Percentiles rank a stretch among this genome's conserved stretches.
Conservation (phyloP, 2,113 vertebrate species). For the Setophaga coronata region DNA sequence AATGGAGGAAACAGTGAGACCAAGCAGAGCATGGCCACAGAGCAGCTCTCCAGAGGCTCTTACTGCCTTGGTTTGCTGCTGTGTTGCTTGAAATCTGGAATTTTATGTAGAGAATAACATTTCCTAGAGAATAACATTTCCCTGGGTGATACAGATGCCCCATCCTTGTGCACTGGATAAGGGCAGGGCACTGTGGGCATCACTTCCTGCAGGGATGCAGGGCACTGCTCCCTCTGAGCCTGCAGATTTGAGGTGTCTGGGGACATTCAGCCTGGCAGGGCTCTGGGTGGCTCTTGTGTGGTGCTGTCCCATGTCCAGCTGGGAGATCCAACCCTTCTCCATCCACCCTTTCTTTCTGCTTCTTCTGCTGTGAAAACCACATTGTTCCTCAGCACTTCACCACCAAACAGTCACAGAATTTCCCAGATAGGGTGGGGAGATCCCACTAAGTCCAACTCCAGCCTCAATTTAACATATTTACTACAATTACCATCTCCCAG, state of each 20-base stretch:
- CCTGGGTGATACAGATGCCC: rapidly evolving
- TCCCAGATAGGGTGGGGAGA: rapidly evolving
- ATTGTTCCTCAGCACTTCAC: background rate
- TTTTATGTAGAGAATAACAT: background rate
- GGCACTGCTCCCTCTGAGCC: background rate
- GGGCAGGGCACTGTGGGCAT: rapidly evolving
- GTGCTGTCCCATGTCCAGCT: rapidly evolving
- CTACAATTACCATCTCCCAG: too few species aligned
- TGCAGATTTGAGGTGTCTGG: background rate
- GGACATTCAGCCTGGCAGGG: background rate
- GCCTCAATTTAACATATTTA: too few species aligned
- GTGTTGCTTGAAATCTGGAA: background rate
- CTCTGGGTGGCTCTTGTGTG: background rate
- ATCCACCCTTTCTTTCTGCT: background rate
- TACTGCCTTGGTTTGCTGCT: background rate
- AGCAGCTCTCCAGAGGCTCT: background rate
- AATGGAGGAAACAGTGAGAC: rapidly evolving
- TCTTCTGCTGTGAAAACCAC: background rate
- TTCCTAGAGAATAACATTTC: background rate
- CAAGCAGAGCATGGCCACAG: rapidly evolving
- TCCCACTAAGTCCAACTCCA: background rate
- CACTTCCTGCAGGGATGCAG: rapidly evolving
- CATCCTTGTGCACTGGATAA: rapidly evolving
- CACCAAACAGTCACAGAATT: rapidly evolving
- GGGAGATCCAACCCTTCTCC: background rate